Evolutionary conservation across 2,113 vertebrate species (phyloP).

Genomic region (Suricata suricatta): DNA sequence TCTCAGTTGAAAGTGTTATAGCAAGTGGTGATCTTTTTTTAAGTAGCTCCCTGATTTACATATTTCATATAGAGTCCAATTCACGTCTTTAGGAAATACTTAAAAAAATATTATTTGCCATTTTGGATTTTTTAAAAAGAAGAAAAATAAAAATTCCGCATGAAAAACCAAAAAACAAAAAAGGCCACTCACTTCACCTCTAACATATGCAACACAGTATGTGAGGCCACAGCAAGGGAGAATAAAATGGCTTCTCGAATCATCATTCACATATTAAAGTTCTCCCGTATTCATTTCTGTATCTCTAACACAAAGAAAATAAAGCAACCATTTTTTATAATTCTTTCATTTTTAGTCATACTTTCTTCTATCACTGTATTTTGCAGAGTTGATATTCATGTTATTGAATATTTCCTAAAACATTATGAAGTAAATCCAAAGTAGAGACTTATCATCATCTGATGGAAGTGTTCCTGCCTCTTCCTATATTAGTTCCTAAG

Average conservation of each 20-base stretch:
- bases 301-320: not conserved
- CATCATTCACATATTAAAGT: not conserved
- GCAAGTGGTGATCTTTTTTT: not conserved
- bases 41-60: not conserved
- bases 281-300: not conserved
- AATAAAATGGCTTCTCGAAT: not conserved
- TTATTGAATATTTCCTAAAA: not conserved
- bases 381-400: not conserved
- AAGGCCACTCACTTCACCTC: not conserved
- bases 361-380: not conserved
- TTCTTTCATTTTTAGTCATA: not conserved
- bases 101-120: not conserved
- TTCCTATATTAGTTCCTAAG: not conserved
- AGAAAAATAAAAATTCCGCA: not conserved
- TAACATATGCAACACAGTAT: not conserved
- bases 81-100: not conserved
- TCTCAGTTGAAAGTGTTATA: not conserved
- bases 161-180: not conserved
- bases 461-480: not conserved
- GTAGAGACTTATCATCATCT: not conserved
- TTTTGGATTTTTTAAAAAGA: not conserved
- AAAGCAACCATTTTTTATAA: not conserved
- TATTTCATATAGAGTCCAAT: not conserved
- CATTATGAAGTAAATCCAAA: not conserved
- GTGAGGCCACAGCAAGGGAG: not conserved